phyloP scores from a whole-genome alignment of 2,113 vertebrate genomes.

The Notechis scutatus region DNA sequence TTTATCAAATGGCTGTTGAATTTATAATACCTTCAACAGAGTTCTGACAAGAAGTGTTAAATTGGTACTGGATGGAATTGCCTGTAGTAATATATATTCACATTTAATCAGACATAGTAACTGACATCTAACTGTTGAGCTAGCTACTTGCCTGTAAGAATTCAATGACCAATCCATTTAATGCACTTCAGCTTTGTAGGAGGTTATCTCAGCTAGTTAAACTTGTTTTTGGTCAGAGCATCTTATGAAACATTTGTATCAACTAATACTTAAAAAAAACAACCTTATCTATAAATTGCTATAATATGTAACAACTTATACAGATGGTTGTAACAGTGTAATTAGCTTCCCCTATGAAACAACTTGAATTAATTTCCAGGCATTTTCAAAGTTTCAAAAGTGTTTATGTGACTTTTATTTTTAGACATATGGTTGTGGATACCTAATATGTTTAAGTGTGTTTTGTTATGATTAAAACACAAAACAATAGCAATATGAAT shows the following conservation, averaged over 20 bases:
- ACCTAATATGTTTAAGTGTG: not conserved
- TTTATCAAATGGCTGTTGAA: not conserved
- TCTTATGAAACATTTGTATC: not conserved
- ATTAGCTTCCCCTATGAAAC: not conserved
- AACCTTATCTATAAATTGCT: not conserved
- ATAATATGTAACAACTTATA: not conserved
- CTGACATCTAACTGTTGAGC: not conserved
- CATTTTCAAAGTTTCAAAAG: not conserved
- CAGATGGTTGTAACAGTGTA: not conserved
- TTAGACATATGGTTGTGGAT: conserved; percentile 27
- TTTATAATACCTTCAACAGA: conserved; percentile 30
- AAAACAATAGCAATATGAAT: not conserved
- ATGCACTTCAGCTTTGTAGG: not conserved
- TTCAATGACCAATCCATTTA: not conserved
- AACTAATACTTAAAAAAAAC: not conserved
- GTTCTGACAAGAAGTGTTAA: not conserved
- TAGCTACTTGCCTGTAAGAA: conserved; percentile 2
- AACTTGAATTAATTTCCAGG: not conserved
- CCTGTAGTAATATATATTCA: not conserved
- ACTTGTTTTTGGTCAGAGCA: not conserved
- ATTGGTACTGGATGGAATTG: not conserved
- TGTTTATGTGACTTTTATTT: conserved; percentile 7
- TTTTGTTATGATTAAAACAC: not conserved
- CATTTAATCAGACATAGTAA: conserved; percentile 10
- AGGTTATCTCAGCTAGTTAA: not conserved